phyloP scores from a whole-genome alignment of 2,113 vertebrate species.

The Coturnix japonica region DNA sequence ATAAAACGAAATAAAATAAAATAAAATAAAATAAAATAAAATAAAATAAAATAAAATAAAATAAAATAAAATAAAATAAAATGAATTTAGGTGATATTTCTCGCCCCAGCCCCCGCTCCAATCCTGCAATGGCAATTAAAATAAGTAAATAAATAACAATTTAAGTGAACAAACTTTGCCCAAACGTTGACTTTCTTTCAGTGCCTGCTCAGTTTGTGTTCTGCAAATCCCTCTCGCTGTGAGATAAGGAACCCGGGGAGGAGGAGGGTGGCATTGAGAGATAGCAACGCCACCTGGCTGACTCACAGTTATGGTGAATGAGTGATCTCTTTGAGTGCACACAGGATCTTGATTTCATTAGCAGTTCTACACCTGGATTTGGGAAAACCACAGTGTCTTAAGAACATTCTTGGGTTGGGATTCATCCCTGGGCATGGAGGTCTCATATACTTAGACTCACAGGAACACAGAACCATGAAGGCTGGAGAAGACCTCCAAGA shows the following conservation, averaged over 20 bases:
- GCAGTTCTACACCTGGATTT: neutral
- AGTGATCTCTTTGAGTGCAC: neutral
- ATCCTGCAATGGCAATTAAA: neutral
- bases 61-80: neutral
- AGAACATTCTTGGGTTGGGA: neutral
- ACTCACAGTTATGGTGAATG: neutral
- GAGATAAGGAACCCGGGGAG: neutral
- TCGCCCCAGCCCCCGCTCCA: neutral
- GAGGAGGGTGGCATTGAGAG: neutral
- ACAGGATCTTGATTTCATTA: neutral
- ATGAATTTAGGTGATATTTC: neutral
- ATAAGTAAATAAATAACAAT: no score
- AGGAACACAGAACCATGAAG: no score
- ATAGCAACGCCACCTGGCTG: neutral
- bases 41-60: no score
- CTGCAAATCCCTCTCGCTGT: neutral
- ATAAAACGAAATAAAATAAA: no score
- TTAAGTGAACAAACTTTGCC: neutral
- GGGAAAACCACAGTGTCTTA: neutral
- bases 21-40: no score
- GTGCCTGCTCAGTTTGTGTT: neutral
- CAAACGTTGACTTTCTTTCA: neutral
- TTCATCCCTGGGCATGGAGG: neutral
- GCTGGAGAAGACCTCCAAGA: no score
- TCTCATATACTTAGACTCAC: neutral